These are phyloP conservation scores for Parasteatoda tepidariorum DNA, from an alignment of 1,140 invertebrate species.

Conservation along the genomic window DNA sequence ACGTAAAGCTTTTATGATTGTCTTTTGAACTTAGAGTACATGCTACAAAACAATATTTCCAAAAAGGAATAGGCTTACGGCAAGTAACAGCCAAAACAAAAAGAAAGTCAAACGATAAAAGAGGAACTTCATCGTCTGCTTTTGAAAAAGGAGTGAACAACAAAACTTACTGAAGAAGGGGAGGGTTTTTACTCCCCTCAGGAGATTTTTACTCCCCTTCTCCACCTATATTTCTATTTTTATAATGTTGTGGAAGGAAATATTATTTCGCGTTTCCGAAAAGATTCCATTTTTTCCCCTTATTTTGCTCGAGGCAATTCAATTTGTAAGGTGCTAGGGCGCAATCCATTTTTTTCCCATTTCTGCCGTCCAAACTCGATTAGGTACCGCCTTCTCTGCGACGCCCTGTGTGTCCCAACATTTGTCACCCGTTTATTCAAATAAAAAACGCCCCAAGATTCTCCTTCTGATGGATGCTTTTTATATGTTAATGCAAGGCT, in stretches of 20 bases:
- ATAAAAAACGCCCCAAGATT: slow-evolving; percentile 16
- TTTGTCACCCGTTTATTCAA: slow-evolving; percentile 11
- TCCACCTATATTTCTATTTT: no score
- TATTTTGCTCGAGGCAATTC: not conserved
- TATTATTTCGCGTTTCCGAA: not conserved
- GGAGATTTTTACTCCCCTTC: no score
- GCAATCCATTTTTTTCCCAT: not conserved
- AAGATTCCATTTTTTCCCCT: not conserved
- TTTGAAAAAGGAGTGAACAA: no score
- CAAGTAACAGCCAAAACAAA: no score
- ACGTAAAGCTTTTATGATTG: no score
- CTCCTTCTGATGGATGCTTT: not conserved
- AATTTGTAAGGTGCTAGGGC: not conserved
- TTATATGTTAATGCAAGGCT: not conserved
- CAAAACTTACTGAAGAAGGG: no score
- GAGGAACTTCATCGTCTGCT: no score
- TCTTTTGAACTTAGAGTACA: no score
- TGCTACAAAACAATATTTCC: no score
- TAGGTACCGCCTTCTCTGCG: not conserved
- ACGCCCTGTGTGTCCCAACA: not conserved
- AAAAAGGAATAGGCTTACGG: no score
- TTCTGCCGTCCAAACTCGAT: not conserved
- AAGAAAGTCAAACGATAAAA: no score
- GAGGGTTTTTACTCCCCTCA: no score
- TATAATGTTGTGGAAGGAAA: not conserved